Conservation (phyloP, 1,140 invertebrate species). For the silkworm (Bombyx mori) region DNA sequence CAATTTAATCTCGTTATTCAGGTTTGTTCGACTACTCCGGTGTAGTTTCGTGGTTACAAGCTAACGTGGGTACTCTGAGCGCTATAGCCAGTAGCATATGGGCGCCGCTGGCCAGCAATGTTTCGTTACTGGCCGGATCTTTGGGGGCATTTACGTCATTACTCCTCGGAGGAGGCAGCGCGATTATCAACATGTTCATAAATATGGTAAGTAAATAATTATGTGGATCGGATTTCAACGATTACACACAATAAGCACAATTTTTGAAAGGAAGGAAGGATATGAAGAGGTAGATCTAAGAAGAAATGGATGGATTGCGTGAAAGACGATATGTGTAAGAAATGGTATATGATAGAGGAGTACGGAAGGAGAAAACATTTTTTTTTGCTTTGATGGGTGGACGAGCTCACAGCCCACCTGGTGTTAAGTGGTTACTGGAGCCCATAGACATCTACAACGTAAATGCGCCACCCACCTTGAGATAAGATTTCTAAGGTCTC, state of each 20-base stretch:
- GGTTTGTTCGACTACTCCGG: slow-evolving; percentile 82
- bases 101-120: slow-evolving; percentile 92
- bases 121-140: slow-evolving; percentile 90
- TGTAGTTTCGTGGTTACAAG: slow-evolving; percentile 86
- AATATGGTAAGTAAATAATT: slow-evolving; percentile 79
- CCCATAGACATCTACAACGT: no score
- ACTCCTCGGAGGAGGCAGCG: slow-evolving; percentile 92
- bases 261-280: no score
- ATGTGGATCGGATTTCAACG: not conserved
- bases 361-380: no score
- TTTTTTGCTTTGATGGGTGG: no score
- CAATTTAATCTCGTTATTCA: slow-evolving; percentile 27
- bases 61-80: slow-evolving; percentile 92
- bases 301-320: no score
- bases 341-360: no score
- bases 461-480: no score
- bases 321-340: no score
- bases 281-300: no score
- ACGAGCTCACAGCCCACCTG: no score
- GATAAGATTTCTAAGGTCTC: no score
- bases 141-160: slow-evolving; percentile 89
- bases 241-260: not conserved
- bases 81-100: slow-evolving; percentile 94
- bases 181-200: slow-evolving; percentile 93
- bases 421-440: no score